phyloP scores from a whole-genome alignment of 2,888 invertebrate genomes.

The Holacanthella duospinosa region DNA sequence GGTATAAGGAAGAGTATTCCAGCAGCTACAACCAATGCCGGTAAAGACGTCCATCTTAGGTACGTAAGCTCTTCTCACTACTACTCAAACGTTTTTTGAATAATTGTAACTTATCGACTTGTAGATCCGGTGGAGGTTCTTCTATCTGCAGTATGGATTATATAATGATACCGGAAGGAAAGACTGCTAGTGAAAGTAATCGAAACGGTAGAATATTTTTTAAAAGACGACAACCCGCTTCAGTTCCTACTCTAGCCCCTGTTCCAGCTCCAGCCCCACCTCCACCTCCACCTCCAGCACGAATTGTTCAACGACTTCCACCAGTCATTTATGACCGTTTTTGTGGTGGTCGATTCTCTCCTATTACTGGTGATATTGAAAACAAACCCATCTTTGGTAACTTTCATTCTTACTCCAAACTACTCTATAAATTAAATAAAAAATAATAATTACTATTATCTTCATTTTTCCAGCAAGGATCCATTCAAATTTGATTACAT shows the following conservation, averaged over 20 bases:
- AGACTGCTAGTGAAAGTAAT: conserved; percentile 11
- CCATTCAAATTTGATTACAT: conserved; percentile 25
- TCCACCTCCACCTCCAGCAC: no score
- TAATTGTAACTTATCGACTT: no score
- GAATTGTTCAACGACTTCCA: neutral
- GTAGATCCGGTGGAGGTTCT: neutral
- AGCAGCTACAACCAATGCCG: no score
- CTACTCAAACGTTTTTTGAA: no score
- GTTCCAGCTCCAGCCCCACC: conserved; percentile 11
- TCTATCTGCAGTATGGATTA: conserved; percentile 20
- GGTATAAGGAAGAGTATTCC: conserved; percentile 31
- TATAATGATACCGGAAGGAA: conserved; percentile 31
- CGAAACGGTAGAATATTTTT: conserved; percentile 24
- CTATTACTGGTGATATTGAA: conserved; percentile 23
- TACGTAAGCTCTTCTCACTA: no score
- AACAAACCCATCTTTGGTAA: conserved; percentile 30
- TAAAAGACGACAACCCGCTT: conserved; percentile 15
- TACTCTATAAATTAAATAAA: neutral
- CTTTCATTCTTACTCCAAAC: no score
- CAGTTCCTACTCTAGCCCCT: no score
- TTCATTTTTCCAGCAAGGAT: conserved; percentile 30
- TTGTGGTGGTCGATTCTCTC: conserved; percentile 34
- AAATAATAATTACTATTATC: no score
- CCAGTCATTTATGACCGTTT: conserved; percentile 23
- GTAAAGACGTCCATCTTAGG: no score